Percentiles rank a stretch among this genome's conserved stretches.
phyloP scores from a whole-genome alignment of 1,140 invertebrate species.

The Brachystomella parvula region DNA sequence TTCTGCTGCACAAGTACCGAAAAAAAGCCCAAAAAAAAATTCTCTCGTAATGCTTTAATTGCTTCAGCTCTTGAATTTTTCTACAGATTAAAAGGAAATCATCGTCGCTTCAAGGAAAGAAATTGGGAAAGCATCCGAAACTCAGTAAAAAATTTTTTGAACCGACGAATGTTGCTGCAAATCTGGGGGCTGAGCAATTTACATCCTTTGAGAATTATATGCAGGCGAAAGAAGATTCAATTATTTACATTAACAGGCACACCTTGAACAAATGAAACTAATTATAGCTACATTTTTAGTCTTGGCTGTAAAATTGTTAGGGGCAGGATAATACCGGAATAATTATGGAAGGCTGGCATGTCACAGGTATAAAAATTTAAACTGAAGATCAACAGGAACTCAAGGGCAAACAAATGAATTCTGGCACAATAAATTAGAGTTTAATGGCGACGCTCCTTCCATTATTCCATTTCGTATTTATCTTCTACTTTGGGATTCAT shows the following conservation, averaged over 20 bases:
- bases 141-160: not conserved
- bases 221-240: not conserved
- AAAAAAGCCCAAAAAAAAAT: not conserved
- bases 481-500: too few relatives aligned
- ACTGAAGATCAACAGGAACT: too few relatives aligned
- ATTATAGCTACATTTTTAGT: too few relatives aligned
- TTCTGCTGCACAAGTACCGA: constrained; percentile 4
- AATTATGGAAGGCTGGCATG: too few relatives aligned
- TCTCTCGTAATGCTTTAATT: not conserved
- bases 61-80: not conserved
- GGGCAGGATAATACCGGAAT: too few relatives aligned
- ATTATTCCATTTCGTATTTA: too few relatives aligned
- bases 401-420: too few relatives aligned
- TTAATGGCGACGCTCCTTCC: too few relatives aligned
- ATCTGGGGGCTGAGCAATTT: not conserved
- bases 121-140: not conserved
- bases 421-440: too few relatives aligned
- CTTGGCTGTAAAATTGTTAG: too few relatives aligned
- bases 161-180: not conserved
- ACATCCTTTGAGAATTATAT: not conserved
- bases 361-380: too few relatives aligned
- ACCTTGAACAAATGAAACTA: too few relatives aligned
- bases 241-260: not conserved
- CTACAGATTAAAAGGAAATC: not conserved
- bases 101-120: not conserved